These are phyloP conservation scores for Cyclophora punctaria DNA, from an alignment of 2,888 invertebrate genomes.

Conservation along the genomic window DNA sequence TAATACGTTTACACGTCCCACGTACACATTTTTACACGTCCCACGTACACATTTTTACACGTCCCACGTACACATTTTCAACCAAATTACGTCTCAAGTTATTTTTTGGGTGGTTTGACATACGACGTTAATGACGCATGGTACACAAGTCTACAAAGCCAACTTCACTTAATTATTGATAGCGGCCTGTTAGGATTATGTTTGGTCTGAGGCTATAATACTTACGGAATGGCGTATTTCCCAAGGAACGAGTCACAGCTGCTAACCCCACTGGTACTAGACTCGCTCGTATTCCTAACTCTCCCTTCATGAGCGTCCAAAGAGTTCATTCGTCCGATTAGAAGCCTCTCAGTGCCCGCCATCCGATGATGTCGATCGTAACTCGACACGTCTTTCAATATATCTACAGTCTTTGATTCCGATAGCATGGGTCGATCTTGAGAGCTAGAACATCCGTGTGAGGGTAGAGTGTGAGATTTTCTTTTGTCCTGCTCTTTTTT, in stretches of 20 bases:
- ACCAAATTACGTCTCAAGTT: too few species aligned
- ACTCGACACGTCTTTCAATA: constrained; percentile 52
- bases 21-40: too few species aligned
- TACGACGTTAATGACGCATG: too few species aligned
- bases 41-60: too few species aligned
- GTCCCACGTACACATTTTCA: too few species aligned
- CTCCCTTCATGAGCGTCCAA: constrained; percentile 60
- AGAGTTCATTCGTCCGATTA: constrained; percentile 57
- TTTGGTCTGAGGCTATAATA: constrained; percentile 11
- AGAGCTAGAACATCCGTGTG: constrained; percentile 64
- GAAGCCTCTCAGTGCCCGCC: constrained; percentile 41
- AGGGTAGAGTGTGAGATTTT: constrained; percentile 75
- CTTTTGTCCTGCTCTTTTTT: constrained; percentile 49
- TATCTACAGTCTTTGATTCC: constrained; percentile 81
- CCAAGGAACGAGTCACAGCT: constrained; percentile 85
- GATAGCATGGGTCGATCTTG: constrained; percentile 80
- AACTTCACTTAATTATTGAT: too few species aligned
- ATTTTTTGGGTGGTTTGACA: too few species aligned
- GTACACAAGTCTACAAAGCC: too few species aligned
- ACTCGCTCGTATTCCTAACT: constrained; percentile 77
- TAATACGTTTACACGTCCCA: too few species aligned
- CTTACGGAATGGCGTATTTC: constrained; percentile 75
- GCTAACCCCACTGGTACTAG: constrained; percentile 87
- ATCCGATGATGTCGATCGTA: constrained; percentile 49
- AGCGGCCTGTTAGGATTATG: too few species aligned